phyloP scores from a whole-genome alignment of 2,888 invertebrate species.

The Cheiracanthium punctorium region DNA sequence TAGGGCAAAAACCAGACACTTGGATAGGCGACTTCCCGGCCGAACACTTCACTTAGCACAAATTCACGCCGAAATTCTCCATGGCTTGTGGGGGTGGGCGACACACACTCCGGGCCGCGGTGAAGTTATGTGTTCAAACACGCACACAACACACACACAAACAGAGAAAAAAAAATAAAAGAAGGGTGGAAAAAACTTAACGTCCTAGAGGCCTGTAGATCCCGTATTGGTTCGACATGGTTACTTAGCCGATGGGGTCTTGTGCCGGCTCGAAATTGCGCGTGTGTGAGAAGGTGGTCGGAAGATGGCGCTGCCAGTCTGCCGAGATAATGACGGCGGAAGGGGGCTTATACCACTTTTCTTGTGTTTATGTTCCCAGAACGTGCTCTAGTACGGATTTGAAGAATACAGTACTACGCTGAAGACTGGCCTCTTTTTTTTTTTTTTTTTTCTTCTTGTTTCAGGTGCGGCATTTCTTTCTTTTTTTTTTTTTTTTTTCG shows the following conservation, averaged over 20 bases:
- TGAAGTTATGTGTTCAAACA: no score
- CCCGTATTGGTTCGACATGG: slow-evolving; percentile 3
- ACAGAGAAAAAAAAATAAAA: no score
- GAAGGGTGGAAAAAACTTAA: no score
- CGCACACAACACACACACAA: no score
- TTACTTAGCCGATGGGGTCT: background rate
- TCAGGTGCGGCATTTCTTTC: background rate
- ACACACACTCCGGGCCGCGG: no score
- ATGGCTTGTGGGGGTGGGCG: no score
- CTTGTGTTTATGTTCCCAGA: background rate
- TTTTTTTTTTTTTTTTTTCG: background rate
- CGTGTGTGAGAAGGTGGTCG: slow-evolving; percentile 1
- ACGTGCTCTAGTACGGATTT: slow-evolving; percentile 4
- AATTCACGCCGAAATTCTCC: background rate
- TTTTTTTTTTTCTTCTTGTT: background rate
- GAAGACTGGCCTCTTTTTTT: background rate
- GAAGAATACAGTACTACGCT: background rate
- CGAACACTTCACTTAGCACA: background rate
- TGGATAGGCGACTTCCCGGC: background rate
- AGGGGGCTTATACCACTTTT: background rate
- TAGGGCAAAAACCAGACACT: background rate
- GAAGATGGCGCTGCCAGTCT: background rate
- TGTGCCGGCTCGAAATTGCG: background rate
- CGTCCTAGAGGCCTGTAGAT: background rate
- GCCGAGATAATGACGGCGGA: background rate